Evolutionary conservation across 2,888 invertebrate species (phyloP).

Genomic region (Tetragnatha montana): DNA sequence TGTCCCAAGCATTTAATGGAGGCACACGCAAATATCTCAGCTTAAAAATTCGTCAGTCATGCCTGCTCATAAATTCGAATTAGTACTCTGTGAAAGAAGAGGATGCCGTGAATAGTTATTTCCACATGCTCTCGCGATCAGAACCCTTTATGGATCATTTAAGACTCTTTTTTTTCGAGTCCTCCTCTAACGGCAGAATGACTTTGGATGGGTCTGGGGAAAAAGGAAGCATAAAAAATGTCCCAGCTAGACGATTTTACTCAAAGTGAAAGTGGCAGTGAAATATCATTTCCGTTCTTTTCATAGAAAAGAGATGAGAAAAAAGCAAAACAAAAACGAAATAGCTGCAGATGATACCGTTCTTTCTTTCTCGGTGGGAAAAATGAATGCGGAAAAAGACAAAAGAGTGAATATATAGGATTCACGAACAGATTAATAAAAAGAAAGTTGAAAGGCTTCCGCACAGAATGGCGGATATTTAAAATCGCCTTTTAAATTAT

Average conservation of each 20-base stretch:
- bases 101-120: conserved; percentile 13
- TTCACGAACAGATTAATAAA: background rate
- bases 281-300: conserved; percentile 34
- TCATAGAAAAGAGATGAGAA: background rate
- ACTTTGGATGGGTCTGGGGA: background rate
- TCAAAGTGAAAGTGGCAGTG: conserved; percentile 23
- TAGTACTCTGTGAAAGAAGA: conserved; percentile 1
- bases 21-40: conserved; percentile 13
- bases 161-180: conserved; percentile 2
- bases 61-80: conserved; percentile 34
- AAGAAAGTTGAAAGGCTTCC: background rate
- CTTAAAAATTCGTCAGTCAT: conserved; percentile 2
- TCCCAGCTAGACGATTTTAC: conserved; percentile 3
- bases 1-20: conserved; percentile 20
- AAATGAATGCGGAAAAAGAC: conserved; percentile 7
- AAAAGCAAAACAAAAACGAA: conserved; percentile 18
- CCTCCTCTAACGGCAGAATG: background rate
- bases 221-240: conserved; percentile 4
- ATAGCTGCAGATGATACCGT: background rate
- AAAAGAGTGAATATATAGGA: conserved; percentile 1
- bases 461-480: background rate
- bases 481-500: background rate
- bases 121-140: background rate
- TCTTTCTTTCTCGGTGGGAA: background rate
- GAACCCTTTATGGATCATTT: conserved; percentile 37